Evolutionary conservation across 2,113 vertebrate genomes (phyloP), one percentile per base, ranked within the genome.

Genomic region (Elephantulus edwardii): DNA sequence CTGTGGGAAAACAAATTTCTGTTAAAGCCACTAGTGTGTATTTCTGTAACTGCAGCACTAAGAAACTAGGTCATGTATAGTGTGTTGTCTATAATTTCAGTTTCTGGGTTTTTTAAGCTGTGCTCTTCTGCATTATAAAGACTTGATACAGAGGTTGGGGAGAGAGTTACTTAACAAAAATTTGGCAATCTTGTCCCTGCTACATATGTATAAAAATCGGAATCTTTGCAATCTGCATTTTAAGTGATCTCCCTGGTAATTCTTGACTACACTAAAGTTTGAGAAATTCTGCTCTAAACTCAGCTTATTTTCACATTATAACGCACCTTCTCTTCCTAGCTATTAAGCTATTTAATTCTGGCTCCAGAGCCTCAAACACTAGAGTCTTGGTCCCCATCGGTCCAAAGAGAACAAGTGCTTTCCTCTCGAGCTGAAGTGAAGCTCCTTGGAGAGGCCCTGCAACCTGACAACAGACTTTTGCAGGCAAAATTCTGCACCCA

Each of bases 71-170:
- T 10, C 56, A 60, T 13, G 26, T 60, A n/a, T n/a, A n/a, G 11
- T 48, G 38, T 91, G 72, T 84, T 80, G 52, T 28, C 11, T 44
- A 44, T 14, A 87, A 35, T 81, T 92, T 81, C 54, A 90, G 62
- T 72, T 20, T 78, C 50, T 83, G 44, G 44, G 75, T 38, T 89
- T 86, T 86, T 28, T 50, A 92, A 86, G 68, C 56, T 35, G 58
- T 91, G n/a, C n/a, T n/a, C n/a, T n/a, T n/a, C n/a, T n/a, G 20
- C 16, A 81, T 38, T 19, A 19, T 35, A 7, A 82, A 68, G 9
- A 46, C 28, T 78, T 62, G 17, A 33, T 2, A 26, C n/a, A n/a
- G n/a, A n/a, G n/a, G n/a, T n/a, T n/a, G n/a, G n/a, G n/a, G 24
- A 26, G 62, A 64, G 62, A n/a, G 62, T 12, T 16, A n/a, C 66